Percentiles rank a stretch among this genome's conserved stretches.
phyloP scores from a whole-genome alignment of 2,113 vertebrate genomes.

The Periophthalmus modestus region DNA sequence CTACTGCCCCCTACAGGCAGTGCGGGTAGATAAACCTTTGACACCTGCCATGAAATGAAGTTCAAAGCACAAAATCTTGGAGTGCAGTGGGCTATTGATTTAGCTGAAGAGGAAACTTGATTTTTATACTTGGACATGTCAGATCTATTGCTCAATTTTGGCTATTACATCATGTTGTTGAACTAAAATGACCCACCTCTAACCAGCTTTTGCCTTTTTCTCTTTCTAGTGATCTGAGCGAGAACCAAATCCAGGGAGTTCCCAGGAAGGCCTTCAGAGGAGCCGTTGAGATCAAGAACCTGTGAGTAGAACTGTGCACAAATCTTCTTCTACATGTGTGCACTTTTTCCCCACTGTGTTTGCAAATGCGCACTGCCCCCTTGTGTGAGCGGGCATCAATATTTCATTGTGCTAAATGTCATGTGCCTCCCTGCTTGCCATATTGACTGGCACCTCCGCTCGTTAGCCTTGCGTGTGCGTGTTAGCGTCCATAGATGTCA shows the following conservation, averaged over 20 bases:
- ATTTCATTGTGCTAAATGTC: conserved; percentile 78
- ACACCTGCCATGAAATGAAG: conserved; percentile 24
- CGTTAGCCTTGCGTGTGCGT: conserved; percentile 35
- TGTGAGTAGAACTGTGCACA: conserved; percentile 83
- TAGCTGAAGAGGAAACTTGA: conserved; percentile 40
- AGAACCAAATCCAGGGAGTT: conserved; percentile 98
- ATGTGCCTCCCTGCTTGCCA: conserved; percentile 65
- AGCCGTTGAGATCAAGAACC: conserved; percentile 96
- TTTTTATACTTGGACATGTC: conserved; percentile 43
- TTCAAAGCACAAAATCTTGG: not conserved
- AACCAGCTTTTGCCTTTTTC: conserved; percentile 12
- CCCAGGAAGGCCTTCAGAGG: conserved; percentile 97
- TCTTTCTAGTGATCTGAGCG: conserved; percentile 89
- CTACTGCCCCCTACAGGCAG: conserved; percentile 65
- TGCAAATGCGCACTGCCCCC: conserved; percentile 50
- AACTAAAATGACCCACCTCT: conserved; percentile 28
- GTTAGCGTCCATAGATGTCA: conserved; percentile 17
- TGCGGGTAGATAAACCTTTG: conserved; percentile 18
- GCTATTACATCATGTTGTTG: conserved; percentile 54
- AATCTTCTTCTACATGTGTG: conserved; percentile 25
- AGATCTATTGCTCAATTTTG: conserved; percentile 35
- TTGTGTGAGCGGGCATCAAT: conserved; percentile 64
- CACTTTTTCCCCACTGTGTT: conserved; percentile 19
- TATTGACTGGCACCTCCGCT: conserved; percentile 61
- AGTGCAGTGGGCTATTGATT: conserved; percentile 40